Base-by-base conservation (phyloP, 2,888 invertebrate genomes). In the Andrena marginata region DNA sequence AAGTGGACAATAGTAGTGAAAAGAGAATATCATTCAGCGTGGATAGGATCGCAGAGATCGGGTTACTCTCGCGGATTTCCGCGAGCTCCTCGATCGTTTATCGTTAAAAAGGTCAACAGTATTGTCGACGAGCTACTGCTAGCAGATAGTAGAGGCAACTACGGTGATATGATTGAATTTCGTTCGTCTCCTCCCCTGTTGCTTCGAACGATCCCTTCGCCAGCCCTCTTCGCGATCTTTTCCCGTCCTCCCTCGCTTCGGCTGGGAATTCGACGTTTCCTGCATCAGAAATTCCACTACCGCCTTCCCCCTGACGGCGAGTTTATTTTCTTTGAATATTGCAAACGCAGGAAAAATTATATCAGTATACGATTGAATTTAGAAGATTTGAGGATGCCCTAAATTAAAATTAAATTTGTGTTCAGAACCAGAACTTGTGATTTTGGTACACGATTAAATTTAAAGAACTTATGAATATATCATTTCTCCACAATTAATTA, bases 91-190 rank as follows among this genome's bases (percentile, higher is more conserved):
- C 56, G 49, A 49, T 8, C n/a, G 23, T 35, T 72, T 64, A 72
- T 70, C 48, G 48, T 73, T 72, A 64, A 65, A 59, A 80, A 80
- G 82, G 23, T 89, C 81, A 84, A 87, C 85, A 85, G 85, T 85
- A 85, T 85, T 87, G 86, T 89, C 86, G 85, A 89, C 87, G 80
- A 87, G 86, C 84, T 89, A 90, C 88, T 88, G 86, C 85, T 88
- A 89, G 83, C 84, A 85, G 81, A 75, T 87, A 90, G 86, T 89
- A 87, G 89, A 92, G 91, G 92, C 92, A 92, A 91, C 91, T 92
- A 92, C 91, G 92, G 92, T 92, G 92, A 91, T 91, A 91, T 90
- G 90, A 91, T 91, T 90, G 89, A 91, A 80, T 90, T 90, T 87
- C 80, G 80, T 76, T 87, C 82, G 64, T 80, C 72, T 85, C 74